Percentiles rank a stretch among this genome's conserved stretches.
Evolutionary conservation across 2,797 vertebrate species (phyloP).

Genomic region (Jordanella pulchra): DNA sequence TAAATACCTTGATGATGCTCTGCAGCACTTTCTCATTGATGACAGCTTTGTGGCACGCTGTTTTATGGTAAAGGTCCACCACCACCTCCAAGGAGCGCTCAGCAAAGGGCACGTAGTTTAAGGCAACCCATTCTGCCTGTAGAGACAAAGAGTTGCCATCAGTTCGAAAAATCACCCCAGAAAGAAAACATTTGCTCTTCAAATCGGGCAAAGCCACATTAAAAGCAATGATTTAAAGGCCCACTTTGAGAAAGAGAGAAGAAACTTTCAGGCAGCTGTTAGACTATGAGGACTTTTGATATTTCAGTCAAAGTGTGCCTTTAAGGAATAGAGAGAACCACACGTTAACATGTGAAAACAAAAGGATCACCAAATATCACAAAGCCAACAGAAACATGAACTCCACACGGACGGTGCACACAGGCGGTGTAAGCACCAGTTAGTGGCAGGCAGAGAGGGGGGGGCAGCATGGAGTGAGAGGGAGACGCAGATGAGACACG

Average conservation of each 20-base stretch:
- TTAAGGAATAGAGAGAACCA: slow-evolving; percentile 56
- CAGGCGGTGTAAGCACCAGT: slow-evolving; percentile 61
- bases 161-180: neutral
- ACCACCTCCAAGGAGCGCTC: slow-evolving; percentile 96
- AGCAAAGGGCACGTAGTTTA: slow-evolving; percentile 99
- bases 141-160: slow-evolving; percentile 12
- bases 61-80: slow-evolving; percentile 98
- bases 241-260: slow-evolving; percentile 52
- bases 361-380: slow-evolving; percentile 41
- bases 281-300: slow-evolving; percentile 26
- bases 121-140: slow-evolving; percentile 98
- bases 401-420: slow-evolving; percentile 56
- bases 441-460: slow-evolving; percentile 69
- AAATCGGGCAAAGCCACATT: slow-evolving; percentile 23
- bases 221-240: slow-evolving; percentile 64
- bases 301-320: slow-evolving; percentile 62
- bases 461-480: slow-evolving; percentile 55
- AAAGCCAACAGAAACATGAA: slow-evolving; percentile 54
- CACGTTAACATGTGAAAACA: slow-evolving; percentile 39
- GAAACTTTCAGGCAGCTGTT: slow-evolving; percentile 3
- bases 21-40: slow-evolving; percentile 96
- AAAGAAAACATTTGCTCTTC: neutral
- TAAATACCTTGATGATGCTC: slow-evolving; percentile 92
- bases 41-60: slow-evolving; percentile 98
- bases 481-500: slow-evolving; percentile 61